Evolutionary conservation across 2,113 vertebrate species (phyloP).

Genomic region (Arenaria interpres): DNA sequence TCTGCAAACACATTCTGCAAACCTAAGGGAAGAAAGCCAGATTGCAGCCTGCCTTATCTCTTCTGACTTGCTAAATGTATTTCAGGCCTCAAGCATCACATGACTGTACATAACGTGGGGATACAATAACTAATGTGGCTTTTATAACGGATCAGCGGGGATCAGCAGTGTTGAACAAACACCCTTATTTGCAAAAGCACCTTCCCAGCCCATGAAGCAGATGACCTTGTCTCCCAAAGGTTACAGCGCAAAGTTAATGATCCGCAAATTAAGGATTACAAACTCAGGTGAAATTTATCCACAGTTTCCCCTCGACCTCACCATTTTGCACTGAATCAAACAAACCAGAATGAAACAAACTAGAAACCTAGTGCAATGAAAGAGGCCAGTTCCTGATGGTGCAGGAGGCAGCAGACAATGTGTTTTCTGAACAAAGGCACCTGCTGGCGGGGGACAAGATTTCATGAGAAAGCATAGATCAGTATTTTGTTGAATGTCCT

Average conservation of each 20-base stretch:
- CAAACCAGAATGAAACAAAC: neutral
- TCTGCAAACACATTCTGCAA: conserved; percentile 66
- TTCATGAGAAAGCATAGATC: neutral
- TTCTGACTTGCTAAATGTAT: conserved; percentile 49
- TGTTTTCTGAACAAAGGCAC: neutral
- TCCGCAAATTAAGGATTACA: conserved; percentile 19
- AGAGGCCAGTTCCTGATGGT: neutral
- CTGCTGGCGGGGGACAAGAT: neutral
- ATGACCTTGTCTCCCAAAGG: conserved; percentile 44
- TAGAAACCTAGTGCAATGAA: neutral
- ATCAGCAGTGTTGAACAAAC: conserved; percentile 61
- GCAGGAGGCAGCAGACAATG: neutral
- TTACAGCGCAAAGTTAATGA: conserved; percentile 47
- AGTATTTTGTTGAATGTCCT: neutral
- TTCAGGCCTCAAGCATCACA: conserved; percentile 54
- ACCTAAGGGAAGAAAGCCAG: conserved; percentile 61
- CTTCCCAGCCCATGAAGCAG: conserved; percentile 9
- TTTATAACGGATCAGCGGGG: conserved; percentile 56
- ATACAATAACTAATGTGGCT: conserved; percentile 47
- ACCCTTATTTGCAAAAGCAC: conserved; percentile 58
- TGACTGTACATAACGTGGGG: conserved; percentile 42
- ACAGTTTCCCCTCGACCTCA: neutral
- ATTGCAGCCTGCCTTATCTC: conserved; percentile 72
- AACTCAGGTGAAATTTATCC: neutral
- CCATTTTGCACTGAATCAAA: neutral